Evolutionary conservation across 2,888 invertebrate species (phyloP).

Genomic region (Aspidapion aeneum): DNA sequence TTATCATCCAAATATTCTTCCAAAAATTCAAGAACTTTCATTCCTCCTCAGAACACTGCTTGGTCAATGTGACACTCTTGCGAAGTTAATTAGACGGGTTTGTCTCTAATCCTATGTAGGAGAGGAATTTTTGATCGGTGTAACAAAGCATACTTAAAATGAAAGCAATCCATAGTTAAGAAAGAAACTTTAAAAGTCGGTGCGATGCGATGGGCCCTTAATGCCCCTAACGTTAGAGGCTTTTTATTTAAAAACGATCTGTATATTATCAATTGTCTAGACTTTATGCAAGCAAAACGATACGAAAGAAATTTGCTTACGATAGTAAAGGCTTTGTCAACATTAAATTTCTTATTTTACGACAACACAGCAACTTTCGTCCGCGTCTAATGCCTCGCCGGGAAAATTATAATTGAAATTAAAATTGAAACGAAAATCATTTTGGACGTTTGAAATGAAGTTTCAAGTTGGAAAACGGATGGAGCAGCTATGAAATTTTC

Average conservation of each 20-base stretch:
- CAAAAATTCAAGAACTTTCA: too few relatives aligned
- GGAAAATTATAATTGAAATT: not conserved
- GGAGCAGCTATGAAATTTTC: not conserved
- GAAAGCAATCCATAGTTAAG: too few relatives aligned
- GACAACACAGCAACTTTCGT: not conserved
- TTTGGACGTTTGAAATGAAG: not conserved
- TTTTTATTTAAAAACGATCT: not conserved
- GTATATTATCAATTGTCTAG: not conserved
- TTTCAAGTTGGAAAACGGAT: not conserved
- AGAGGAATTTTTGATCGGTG: too few relatives aligned
- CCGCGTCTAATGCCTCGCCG: not conserved
- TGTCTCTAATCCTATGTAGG: too few relatives aligned
- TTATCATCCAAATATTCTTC: too few relatives aligned
- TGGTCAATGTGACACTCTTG: too few relatives aligned
- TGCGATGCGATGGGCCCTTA: too few relatives aligned
- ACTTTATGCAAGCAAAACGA: not conserved
- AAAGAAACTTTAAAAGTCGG: too few relatives aligned
- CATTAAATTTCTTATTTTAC: conserved; percentile 6
- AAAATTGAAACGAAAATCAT: not conserved
- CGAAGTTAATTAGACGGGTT: too few relatives aligned
- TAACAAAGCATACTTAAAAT: too few relatives aligned
- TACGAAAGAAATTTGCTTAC: not conserved
- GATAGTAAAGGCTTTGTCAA: conserved; percentile 3
- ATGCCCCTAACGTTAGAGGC: too few relatives aligned
- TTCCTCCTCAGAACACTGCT: too few relatives aligned